A percentile compares a stretch with the other conserved stretches of the same genome.
These are phyloP conservation scores for Felis catus DNA, from an alignment of 2,113 vertebrate species.

Conservation along the genomic window F.catus_Fca126_mat1.0 CM031424.1:10111001-10111500, in stretches of 20 bases:
- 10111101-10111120: constrained; percentile 55
- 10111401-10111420: background rate
- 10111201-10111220: background rate
- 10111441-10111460: background rate
- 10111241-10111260: background rate
- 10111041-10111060: constrained; percentile 48
- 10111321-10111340: background rate
- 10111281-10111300: background rate
- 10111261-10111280: background rate
- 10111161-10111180: background rate
- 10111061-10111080: constrained; percentile 62
- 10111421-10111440: background rate
- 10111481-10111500: constrained; percentile 52
- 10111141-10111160: background rate
- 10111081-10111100: background rate
- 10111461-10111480: background rate
- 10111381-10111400: background rate
- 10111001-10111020: background rate
- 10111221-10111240: background rate
- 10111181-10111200: constrained; percentile 1
- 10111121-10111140: background rate
- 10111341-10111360: background rate
- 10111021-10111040: constrained; percentile 63
- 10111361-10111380: background rate
- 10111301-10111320: background rate